These are phyloP conservation scores for Uloborus diversus DNA, from an alignment of 1,140 invertebrate species.

Conservation along the genomic window DNA sequence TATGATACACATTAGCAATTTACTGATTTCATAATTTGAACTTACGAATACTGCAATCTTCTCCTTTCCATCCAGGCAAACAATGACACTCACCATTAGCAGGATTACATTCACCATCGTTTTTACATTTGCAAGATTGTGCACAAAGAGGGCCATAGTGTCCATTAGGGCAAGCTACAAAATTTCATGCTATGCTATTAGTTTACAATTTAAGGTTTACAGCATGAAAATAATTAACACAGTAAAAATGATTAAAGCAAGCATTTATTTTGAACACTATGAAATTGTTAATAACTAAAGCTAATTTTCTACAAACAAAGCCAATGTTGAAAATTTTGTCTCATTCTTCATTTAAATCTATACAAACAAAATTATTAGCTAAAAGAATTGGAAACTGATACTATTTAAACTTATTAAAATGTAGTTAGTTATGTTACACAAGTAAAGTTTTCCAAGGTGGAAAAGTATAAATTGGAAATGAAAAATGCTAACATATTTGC, in stretches of 20 bases:
- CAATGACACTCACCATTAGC: conserved; percentile 76
- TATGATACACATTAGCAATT: no score
- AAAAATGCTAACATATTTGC: conserved; percentile 13
- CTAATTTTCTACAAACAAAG: not conserved
- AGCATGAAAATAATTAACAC: not conserved
- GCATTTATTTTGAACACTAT: not conserved
- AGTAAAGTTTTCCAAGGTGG: not conserved
- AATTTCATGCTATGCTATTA: no score
- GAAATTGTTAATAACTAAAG: not conserved
- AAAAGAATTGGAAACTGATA: not conserved
- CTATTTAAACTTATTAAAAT: no score
- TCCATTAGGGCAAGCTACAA: conserved; percentile 75
- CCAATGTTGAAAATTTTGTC: no score
- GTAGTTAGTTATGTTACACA: no score
- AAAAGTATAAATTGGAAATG: not conserved
- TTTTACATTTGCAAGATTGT: conserved; percentile 85
- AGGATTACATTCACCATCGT: conserved; percentile 88
- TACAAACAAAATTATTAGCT: not conserved
- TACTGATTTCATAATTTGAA: no score
- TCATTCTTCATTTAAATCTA: no score
- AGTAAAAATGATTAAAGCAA: not conserved
- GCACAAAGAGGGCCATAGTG: conserved; percentile 80
- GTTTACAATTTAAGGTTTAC: no score
- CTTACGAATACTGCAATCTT: conserved; percentile 62
- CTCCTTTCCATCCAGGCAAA: conserved; percentile 64